Base-by-base conservation (phyloP, 1,140 invertebrate species). In the Fragariocoptes setiger region DNA sequence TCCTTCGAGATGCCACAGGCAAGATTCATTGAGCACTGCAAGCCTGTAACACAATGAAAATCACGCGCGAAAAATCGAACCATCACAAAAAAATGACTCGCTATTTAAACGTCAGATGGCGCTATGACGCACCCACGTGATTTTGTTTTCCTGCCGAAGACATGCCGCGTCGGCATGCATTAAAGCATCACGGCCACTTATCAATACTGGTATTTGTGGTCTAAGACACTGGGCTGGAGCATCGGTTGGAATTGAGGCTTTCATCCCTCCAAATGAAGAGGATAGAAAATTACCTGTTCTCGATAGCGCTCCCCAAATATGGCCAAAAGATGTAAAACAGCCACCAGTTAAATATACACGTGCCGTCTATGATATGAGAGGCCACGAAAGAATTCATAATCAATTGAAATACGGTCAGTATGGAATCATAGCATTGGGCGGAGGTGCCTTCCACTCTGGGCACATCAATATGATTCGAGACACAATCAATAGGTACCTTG, bases 401-500 rank as follows among this genome's bases (percentile, higher is more conserved):
- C 65, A 65, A 37, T 59, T 95, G 3, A 62, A 77, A 39, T 72
- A 86, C 50, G 72, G 74, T 49, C 82, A 94, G 49, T 94, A 69
- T 67, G 86, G 78, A 20, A 73, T 95, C 47, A 62, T 80, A 54
- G 79, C 83, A 15, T 55, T 68, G n/a, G 59, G 65, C 40, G 86
- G 83, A 42, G 83, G 82, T 1, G 65, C 77, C 48, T 51, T 95
- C 46, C 66, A 62, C 46, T 62, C 63, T 52, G 66, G 69, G 37
- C 80, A 90, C 57, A 71, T 82, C 58, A 83, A 94, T 62, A 73
- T 82, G 69, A 67, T 83, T 16, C 67, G 86, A 53, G 56, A 76
- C 17, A 65, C 64, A 20, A 62, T 85, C 20, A 67, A 70, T 37
- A 61, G 71, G 38, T 71, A 73, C 48, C 66, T 94, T 49, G 71